phyloP scores from a whole-genome alignment of 2,797 vertebrate genomes.

The Melanotaenia parkinsoni region DNA sequence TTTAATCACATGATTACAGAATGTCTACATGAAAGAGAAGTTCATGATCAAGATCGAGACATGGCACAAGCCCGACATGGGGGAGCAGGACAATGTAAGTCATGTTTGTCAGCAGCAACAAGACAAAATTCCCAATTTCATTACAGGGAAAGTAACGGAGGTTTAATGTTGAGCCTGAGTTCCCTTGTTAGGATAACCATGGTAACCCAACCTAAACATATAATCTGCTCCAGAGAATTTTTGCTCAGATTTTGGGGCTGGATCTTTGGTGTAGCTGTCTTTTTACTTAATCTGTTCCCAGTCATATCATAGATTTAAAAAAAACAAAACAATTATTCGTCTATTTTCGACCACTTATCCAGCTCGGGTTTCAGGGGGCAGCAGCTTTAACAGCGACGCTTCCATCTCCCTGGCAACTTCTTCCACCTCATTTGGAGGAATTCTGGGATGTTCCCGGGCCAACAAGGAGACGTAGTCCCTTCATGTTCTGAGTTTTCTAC shows the following conservation, averaged over 20 bases:
- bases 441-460: too few species aligned
- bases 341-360: too few species aligned
- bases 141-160: not conserved
- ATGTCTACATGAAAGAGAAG: constrained; percentile 92
- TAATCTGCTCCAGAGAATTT: not conserved
- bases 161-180: too few species aligned
- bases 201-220: not conserved
- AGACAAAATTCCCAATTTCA: too few species aligned
- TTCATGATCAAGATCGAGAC: constrained; percentile 97
- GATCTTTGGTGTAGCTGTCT: not conserved
- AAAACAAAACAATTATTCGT: not conserved
- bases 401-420: too few species aligned
- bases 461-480: too few species aligned
- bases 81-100: constrained; percentile 94
- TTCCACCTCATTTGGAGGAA: too few species aligned
- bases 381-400: too few species aligned
- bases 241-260: not conserved
- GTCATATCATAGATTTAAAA: not conserved
- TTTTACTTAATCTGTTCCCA: not conserved
- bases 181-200: not conserved
- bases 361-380: too few species aligned
- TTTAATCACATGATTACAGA: constrained; percentile 77
- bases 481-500: too few species aligned
- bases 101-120: not conserved
- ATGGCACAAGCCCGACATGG: constrained; percentile 96